Percentiles rank a stretch among this genome's conserved stretches.
Evolutionary conservation across 2,113 vertebrate species (phyloP).

Genomic region (Dolichallabes microphthalmus): DNA sequence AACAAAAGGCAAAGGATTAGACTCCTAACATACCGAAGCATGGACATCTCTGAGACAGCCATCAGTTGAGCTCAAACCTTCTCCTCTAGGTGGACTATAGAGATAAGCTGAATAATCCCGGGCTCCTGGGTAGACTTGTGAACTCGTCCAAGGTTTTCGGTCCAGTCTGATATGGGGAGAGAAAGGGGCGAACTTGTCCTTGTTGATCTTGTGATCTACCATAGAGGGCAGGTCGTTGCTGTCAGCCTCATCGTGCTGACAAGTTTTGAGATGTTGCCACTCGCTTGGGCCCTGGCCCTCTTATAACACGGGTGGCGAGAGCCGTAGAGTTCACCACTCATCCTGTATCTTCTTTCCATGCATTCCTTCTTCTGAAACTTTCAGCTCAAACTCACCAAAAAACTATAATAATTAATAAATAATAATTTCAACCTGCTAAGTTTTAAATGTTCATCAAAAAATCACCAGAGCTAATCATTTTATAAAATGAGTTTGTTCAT

Average conservation of each 20-base stretch:
- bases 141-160: conserved; percentile 40
- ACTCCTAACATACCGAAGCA: conserved; percentile 47
- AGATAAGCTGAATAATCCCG: conserved; percentile 50
- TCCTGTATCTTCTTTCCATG: conserved; percentile 57
- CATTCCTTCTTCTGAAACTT: conserved; percentile 38
- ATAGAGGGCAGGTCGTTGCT: conserved; percentile 70
- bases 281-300: conserved; percentile 60
- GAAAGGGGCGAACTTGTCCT: conserved; percentile 66
- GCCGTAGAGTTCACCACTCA: conserved; percentile 53
- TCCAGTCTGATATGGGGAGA: conserved; percentile 58
- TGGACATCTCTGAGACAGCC: conserved; percentile 56
- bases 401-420: neutral
- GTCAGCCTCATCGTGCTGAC: conserved; percentile 73
- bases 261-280: conserved; percentile 74
- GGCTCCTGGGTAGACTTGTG: conserved; percentile 39
- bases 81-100: conserved; percentile 44
- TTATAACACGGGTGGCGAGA: conserved; percentile 44
- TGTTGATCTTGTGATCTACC: conserved; percentile 69
- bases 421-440: neutral
- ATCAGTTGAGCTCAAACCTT: conserved; percentile 57
- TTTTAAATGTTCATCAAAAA: neutral
- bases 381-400: conserved; percentile 10
- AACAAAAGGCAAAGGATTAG: conserved; percentile 57
- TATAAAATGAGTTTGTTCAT: neutral
- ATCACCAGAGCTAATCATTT: neutral